Base-by-base conservation (phyloP, 2,113 vertebrate species). In the Brachyistius frenatus region DNA sequence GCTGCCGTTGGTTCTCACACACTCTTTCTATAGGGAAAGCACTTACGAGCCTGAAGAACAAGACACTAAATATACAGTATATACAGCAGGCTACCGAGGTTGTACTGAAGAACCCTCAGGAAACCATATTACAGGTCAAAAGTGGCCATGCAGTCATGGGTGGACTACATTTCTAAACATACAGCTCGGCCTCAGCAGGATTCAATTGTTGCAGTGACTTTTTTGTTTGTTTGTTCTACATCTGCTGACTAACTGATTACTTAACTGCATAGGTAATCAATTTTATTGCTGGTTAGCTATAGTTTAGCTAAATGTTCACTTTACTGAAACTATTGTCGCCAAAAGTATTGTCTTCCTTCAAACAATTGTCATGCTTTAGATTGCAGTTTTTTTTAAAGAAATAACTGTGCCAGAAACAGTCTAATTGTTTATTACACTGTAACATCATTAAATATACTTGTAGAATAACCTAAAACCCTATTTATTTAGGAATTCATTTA, bases 1-100 rank as follows among this genome's bases (percentile, higher is more conserved):
- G n/a, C 63, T 30, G 5, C 14, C 68, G 36, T 76, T 54, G 23
- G 60, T 66, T 78, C 39, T 62, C 73, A 44, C 9, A 7, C 55
- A 61, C 31, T 60, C 61, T 36, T 44, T 77, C 68, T 44, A 23
- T 30, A 53, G 35, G 33, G 65, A 70, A 63, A 49, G 33, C n/a
- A 33, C 60, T 73, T 62, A 33, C 35, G 39, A 52, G 46, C 23
- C 62, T 82, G 47, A 66, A 78, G 66, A 71, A 44, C 16, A 39
- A 35, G 44, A 37, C 50, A 56, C 7, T 50, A 44, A 60, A 66
- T 54, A 62, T 68, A 52, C 41, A 16, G 16, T 46, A 46, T 46
- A 62, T 7, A 39, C 50, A 30, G 65, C n/a, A 41, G 53, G 50
- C 39, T 47, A 14, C 53, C 58, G 58, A 47, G 47, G 39, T 61